phyloP scores from a whole-genome alignment of 2,113 vertebrate species.

The Tangachromis dhanisi region DNA sequence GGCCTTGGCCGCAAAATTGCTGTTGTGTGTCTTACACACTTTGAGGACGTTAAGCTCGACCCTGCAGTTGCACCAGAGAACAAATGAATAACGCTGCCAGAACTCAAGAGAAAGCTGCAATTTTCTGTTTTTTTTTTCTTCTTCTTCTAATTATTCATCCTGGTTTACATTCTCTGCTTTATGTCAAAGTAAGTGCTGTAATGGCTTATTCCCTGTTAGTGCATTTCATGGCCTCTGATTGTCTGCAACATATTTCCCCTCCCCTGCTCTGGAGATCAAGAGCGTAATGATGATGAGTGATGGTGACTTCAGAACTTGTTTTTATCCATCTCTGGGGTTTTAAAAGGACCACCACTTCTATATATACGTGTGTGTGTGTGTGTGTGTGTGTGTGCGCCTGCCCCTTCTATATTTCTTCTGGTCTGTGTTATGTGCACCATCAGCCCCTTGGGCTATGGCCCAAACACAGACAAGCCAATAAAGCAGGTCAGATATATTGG shows the following conservation, averaged over 20 bases:
- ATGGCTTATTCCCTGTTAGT: constrained; percentile 34
- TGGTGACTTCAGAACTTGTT: constrained; percentile 53
- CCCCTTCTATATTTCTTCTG: constrained; percentile 12
- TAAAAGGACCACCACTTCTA: constrained; percentile 45
- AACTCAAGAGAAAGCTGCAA: constrained; percentile 7
- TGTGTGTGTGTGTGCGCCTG: neutral
- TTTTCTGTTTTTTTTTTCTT: constrained; percentile 15
- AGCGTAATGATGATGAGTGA: constrained; percentile 59
- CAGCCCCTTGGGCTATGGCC: constrained; percentile 15
- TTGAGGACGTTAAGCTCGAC: constrained; percentile 4
- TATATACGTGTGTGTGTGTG: neutral
- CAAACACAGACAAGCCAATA: constrained; percentile 33
- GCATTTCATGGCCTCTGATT: constrained; percentile 45
- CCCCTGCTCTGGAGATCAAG: constrained; percentile 43
- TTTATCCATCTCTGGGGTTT: constrained; percentile 57
- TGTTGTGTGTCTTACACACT: constrained; percentile 49
- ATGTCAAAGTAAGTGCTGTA: constrained; percentile 47
- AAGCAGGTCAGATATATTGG: constrained; percentile 22
- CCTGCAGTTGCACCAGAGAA: neutral
- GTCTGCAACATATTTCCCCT: constrained; percentile 45
- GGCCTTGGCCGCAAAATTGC: neutral
- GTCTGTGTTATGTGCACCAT: constrained; percentile 35
- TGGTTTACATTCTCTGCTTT: constrained; percentile 39
- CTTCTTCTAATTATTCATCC: constrained; percentile 30
- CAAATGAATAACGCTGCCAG: neutral